phyloP scores from a whole-genome alignment of 2,113 vertebrate species.

The Crotalus helleri region DNA sequence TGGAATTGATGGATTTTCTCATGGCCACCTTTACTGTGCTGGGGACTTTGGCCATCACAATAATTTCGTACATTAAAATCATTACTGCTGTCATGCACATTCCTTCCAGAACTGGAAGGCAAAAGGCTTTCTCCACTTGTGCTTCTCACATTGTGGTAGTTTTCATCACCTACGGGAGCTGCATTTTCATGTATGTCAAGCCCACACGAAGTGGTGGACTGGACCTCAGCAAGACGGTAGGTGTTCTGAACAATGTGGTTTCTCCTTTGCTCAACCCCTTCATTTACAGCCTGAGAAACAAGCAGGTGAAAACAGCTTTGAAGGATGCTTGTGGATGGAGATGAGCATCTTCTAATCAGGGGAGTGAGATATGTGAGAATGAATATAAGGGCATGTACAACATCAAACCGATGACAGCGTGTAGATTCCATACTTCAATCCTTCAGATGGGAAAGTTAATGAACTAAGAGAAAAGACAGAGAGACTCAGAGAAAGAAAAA shows the following conservation, averaged over 20 bases:
- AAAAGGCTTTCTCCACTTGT: not conserved
- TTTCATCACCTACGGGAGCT: not conserved
- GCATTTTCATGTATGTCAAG: slow-evolving; percentile 8
- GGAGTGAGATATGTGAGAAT: too few relatives aligned
- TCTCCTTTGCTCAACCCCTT: not conserved
- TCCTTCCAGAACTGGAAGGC: not conserved
- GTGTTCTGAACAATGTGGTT: not conserved
- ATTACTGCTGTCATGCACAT: not conserved
- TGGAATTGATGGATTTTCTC: not conserved
- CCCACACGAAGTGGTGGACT: not conserved
- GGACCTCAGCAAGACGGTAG: not conserved
- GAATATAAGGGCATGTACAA: too few relatives aligned
- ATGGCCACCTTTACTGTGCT: not conserved
- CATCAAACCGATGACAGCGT: too few relatives aligned
- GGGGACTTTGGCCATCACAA: not conserved
- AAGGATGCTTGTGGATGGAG: too few relatives aligned
- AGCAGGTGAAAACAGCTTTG: not conserved
- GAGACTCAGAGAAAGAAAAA: too few relatives aligned
- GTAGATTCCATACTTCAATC: too few relatives aligned
- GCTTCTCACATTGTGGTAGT: not conserved
- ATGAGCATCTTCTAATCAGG: too few relatives aligned
- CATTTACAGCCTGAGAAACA: slow-evolving; percentile 3
- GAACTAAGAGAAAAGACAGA: too few relatives aligned
- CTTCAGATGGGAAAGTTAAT: too few relatives aligned
- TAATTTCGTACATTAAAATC: not conserved